Base-by-base conservation (phyloP, 2,888 invertebrate species). In the Monochamus alternatus region DNA sequence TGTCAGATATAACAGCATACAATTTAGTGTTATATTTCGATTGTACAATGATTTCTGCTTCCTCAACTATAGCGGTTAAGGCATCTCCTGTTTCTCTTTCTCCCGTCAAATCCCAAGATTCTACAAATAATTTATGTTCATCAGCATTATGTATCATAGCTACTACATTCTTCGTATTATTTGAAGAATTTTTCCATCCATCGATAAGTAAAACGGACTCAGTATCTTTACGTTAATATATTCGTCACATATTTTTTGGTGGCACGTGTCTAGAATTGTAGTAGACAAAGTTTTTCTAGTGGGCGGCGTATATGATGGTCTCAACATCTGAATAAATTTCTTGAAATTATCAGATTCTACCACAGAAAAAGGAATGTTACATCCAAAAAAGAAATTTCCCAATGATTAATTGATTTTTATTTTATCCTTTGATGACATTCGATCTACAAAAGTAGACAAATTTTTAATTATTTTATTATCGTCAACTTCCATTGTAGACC, bases 281-380 rank as follows among this genome's bases (percentile, higher is more conserved):
- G 59, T 59, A 8, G 59, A 59, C 59, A 59, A 9, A 8, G 59
- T 59, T 59, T 59, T 5, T 59, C 59, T 59, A 5, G 59, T 14
- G 0, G 59, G 59, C 14, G 59, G 59, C 3, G 59, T 59, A 14
- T 22, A 59, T 30, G 59, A n/a, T 59, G 59, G 59, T 10, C 31
- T 22, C 0, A 59, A 10, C 3, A 4, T 10, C 3, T 59, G 0
- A n/a, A 59, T 9, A 14, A 59, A 59, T 59, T 59, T 59, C 10
- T 59, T 30, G 9, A 59, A 59, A 14, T 59, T 9, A 14, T 59
- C 59, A 8, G 59, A 59, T 3, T 59, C 59, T 30, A 59, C 59
- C 5, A 59, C 59, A 5, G 59, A 59, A 31, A 59, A 22, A 30
- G 32, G 59, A n/a, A 59, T 31, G n/a, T 59, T 59, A 14, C 59